These are phyloP conservation scores for Pseudopodoces humilis DNA, from an alignment of 2,113 vertebrate species.

Conservation along the genomic window DNA sequence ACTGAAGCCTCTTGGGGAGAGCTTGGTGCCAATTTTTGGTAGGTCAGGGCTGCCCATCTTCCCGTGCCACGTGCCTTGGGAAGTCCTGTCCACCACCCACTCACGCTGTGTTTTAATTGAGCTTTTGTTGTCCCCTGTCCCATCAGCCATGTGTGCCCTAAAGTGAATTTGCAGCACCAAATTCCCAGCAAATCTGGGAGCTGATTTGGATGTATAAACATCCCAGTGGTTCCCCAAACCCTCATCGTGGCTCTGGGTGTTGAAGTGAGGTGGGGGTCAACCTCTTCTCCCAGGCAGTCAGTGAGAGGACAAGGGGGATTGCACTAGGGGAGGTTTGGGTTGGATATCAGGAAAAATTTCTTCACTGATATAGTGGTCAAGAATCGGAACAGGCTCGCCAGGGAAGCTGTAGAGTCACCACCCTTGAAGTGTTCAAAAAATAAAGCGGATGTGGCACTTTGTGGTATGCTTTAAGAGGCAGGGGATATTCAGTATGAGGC, in stretches of 20 bases:
- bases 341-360: not conserved
- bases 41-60: not conserved
- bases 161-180: not conserved
- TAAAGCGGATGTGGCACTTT: not conserved
- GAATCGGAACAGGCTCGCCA: not conserved
- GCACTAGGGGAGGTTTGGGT: not conserved
- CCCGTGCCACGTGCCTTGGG: accelerated
- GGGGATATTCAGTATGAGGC: not conserved
- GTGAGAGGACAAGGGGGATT: not conserved
- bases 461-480: not conserved
- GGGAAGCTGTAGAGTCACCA: not conserved
- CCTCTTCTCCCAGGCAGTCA: not conserved
- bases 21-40: conserved; percentile 64
- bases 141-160: accelerated
- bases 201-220: not conserved
- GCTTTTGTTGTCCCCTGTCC: not conserved
- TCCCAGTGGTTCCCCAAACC: not conserved
- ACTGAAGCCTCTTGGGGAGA: conserved; percentile 40
- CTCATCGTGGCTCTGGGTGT: not conserved
- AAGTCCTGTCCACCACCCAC: accelerated
- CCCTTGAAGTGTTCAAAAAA: not conserved
- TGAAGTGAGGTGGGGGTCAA: accelerated
- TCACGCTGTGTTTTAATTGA: not conserved
- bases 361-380: not conserved
- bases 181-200: not conserved